A percentile compares a stretch with the other conserved stretches of the same genome.
Conservation (phyloP, 2,797 vertebrate genomes). For the Eurystomus glaucurus region DNA sequence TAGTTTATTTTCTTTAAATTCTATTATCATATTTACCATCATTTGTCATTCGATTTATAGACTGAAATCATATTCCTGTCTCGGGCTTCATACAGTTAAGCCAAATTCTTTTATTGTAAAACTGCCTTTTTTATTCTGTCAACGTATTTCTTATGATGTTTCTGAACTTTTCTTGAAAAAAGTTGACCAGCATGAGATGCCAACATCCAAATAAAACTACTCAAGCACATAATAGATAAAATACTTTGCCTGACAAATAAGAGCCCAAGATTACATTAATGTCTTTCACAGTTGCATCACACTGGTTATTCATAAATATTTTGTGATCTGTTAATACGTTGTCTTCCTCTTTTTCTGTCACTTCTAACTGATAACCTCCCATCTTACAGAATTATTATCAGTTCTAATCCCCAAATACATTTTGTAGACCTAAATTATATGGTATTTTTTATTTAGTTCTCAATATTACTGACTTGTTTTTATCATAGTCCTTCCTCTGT, state of each 20-base stretch:
- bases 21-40: not conserved
- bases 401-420: not conserved
- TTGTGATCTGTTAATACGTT: not conserved
- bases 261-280: not conserved
- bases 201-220: not conserved
- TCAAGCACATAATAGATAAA: not conserved
- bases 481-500: not conserved
- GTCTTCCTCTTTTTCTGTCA: not conserved
- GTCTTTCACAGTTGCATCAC: not conserved
- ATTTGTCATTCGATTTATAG: not conserved
- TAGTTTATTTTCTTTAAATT: not conserved
- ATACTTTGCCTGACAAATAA: not conserved
- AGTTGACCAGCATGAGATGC: rapidly evolving
- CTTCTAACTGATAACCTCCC: not conserved
- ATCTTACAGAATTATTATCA: not conserved
- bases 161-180: not conserved
- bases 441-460: not conserved
- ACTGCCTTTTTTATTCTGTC: not conserved
- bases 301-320: not conserved
- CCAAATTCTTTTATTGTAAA: not conserved
- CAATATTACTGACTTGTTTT: not conserved
- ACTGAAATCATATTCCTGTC: not conserved
- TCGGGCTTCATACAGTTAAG: not conserved
- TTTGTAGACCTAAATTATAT: not conserved
- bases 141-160: not conserved